Percentiles rank a stretch among this genome's conserved stretches.
phyloP scores from a whole-genome alignment of 2,113 vertebrate species.

The Probosciger aterrimus region DNA sequence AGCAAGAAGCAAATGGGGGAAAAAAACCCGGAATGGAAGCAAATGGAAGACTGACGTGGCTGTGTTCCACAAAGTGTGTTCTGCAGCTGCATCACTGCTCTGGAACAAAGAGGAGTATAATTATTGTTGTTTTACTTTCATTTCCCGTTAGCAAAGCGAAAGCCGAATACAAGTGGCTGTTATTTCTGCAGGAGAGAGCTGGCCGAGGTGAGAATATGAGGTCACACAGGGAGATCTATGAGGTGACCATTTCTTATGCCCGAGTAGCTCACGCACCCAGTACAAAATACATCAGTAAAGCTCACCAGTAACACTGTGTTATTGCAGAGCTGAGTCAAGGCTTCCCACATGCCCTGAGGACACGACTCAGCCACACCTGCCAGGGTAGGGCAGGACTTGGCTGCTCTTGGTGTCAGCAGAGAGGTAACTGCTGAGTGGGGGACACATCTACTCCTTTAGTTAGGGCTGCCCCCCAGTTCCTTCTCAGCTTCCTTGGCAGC shows the following conservation, averaged over 20 bases:
- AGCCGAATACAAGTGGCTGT: neutral
- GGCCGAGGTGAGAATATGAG: neutral
- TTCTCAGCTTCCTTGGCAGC: neutral
- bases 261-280: neutral
- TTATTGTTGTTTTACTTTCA: constrained; percentile 36
- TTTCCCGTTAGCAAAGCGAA: constrained; percentile 34
- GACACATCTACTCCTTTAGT: neutral
- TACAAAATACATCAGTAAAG: neutral
- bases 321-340: neutral
- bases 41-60: constrained; percentile 32
- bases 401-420: neutral
- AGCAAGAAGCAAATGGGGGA: constrained; percentile 10
- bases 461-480: fast-evolving
- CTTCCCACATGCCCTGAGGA: neutral
- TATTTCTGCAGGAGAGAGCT: constrained; percentile 4
- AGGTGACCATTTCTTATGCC: neutral
- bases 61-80: neutral
- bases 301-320: neutral
- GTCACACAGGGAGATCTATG: neutral
- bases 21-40: constrained; percentile 25
- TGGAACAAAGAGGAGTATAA: constrained; percentile 53
- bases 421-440: neutral
- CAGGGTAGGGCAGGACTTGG: neutral
- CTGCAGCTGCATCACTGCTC: constrained; percentile 43
- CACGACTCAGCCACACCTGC: neutral